phyloP scores from a whole-genome alignment of 2,113 vertebrate genomes.

The Aspidoscelis tigris region DNA sequence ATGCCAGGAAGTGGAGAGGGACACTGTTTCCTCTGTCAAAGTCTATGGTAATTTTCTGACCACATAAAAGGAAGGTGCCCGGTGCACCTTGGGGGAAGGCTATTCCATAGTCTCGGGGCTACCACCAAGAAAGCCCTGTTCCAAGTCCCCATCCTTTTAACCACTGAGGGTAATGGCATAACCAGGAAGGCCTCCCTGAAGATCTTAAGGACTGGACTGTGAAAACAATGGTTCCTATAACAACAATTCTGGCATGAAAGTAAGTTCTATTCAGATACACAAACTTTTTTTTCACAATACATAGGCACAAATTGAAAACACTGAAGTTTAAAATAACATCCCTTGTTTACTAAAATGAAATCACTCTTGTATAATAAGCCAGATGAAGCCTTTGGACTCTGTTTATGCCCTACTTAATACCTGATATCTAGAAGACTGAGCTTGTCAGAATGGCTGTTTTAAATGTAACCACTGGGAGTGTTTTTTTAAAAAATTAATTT shows the following conservation, averaged over 20 bases:
- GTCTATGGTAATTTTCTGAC: no score
- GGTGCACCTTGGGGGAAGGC: no score
- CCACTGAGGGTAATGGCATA: no score
- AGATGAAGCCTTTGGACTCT: constrained; percentile 34
- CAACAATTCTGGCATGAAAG: constrained; percentile 40
- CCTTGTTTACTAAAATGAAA: constrained; percentile 45
- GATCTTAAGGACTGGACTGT: no score
- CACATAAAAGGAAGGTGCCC: no score
- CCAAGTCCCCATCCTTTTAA: no score
- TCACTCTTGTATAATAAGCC: constrained; percentile 34
- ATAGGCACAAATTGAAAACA: constrained; percentile 12
- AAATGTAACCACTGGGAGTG: constrained; percentile 53
- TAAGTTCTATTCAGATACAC: constrained; percentile 58
- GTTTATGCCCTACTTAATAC: constrained; percentile 24
- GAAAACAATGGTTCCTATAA: no score
- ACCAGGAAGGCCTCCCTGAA: not conserved
- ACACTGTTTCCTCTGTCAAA: no score
- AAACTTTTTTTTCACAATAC: constrained; percentile 28
- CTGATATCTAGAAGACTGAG: constrained; percentile 25
- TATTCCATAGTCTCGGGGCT: no score
- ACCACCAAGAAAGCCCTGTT: no score
- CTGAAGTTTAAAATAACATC: constrained; percentile 39
- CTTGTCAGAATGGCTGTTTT: constrained; percentile 58
- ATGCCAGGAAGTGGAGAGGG: no score
- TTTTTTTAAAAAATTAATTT: constrained; percentile 58